Conservation (phyloP, 2,113 vertebrate species). For the Eolophus roseicapilla region DNA sequence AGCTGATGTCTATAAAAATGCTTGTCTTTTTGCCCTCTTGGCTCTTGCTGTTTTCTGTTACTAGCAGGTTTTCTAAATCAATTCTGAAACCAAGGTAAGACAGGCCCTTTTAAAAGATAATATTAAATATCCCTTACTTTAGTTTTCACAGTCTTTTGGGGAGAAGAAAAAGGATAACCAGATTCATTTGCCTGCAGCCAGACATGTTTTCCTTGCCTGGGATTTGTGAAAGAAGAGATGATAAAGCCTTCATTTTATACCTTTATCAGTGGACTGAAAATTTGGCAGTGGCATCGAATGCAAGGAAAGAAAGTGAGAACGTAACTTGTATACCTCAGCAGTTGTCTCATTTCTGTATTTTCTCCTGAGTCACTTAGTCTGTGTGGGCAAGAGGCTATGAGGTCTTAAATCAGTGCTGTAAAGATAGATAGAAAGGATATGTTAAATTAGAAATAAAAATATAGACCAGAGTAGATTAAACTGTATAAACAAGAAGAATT, state of each 20-base stretch:
- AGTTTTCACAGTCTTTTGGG: neutral
- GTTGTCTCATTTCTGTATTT: neutral
- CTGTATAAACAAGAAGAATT: neutral
- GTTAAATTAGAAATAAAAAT: neutral
- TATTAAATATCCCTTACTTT: neutral
- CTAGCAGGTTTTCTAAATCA: neutral
- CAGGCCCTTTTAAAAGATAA: neutral
- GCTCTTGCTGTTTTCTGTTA: neutral
- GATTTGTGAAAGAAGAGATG: neutral
- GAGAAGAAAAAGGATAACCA: neutral
- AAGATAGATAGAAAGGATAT: neutral
- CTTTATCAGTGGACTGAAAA: neutral
- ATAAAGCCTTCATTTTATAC: neutral
- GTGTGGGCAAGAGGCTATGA: neutral
- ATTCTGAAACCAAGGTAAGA: conserved; percentile 7
- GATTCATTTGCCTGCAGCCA: neutral
- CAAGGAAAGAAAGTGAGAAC: neutral
- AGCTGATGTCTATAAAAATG: neutral
- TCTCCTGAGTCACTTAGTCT: neutral
- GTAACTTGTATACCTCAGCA: neutral
- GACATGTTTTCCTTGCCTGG: neutral
- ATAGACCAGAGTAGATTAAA: neutral
- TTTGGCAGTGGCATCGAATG: neutral
- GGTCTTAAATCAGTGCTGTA: neutral
- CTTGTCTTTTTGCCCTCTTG: neutral